Percentiles rank a stretch among this genome's conserved stretches.
phyloP scores from a whole-genome alignment of 2,888 invertebrate species.

The Rosalia funebris region DNA sequence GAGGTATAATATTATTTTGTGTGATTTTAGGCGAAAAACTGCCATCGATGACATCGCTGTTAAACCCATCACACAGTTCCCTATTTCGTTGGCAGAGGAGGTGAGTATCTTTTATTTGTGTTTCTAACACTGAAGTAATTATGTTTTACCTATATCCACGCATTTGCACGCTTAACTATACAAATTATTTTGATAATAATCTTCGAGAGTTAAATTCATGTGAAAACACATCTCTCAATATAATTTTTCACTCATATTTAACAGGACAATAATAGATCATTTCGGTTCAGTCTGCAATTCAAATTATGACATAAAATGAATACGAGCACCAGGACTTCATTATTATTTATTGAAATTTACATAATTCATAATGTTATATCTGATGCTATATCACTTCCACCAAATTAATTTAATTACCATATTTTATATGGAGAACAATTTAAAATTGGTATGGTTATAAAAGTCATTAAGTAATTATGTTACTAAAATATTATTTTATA shows the following conservation, averaged over 20 bases:
- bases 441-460: too few species aligned
- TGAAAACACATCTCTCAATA: too few species aligned
- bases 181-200: too few species aligned
- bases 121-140: slow-evolving; percentile 4
- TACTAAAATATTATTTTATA: too few species aligned
- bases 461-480: too few species aligned
- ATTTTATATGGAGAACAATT: too few species aligned
- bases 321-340: background rate
- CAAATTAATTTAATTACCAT: too few species aligned
- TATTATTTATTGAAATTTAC: background rate
- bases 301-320: too few species aligned
- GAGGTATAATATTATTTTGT: slow-evolving; percentile 27
- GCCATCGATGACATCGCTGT: slow-evolving; percentile 88
- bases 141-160: slow-evolving; percentile 16
- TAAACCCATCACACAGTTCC: slow-evolving; percentile 87
- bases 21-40: slow-evolving; percentile 70
- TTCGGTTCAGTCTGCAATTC: background rate
- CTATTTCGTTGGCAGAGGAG: slow-evolving; percentile 85
- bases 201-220: too few species aligned
- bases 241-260: too few species aligned
- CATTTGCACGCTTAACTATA: slow-evolving; percentile 22
- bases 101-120: slow-evolving; percentile 65
- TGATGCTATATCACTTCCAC: too few species aligned
- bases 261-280: too few species aligned
- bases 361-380: background rate